Base-by-base conservation (phyloP, 2,888 invertebrate genomes). In the Chouioia cunea region DNA sequence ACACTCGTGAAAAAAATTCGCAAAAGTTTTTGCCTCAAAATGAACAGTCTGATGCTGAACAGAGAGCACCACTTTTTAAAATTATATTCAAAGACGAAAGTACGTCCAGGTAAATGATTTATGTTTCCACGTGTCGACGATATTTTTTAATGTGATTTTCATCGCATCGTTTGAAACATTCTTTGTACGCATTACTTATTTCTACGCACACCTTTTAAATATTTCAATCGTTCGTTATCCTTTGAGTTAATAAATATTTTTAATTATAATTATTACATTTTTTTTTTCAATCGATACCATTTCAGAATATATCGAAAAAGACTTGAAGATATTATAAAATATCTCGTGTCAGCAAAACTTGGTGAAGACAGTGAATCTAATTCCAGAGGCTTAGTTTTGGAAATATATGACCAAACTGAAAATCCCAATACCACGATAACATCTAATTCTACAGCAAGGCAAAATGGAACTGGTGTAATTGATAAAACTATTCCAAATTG, bases 281-380 rank as follows among this genome's bases (percentile, higher is more conserved):
- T 36, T 36, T 36, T 1, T 27, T 6, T n/a, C n/a, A n/a, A 52
- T 20, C n/a, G 6, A 47, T 63, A 22, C n/a, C 15, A 36, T 36
- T 54, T 46, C 47, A 64, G 64, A 54, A 64, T 54, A 54, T 64
- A 64, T 64, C 27, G 47, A 15, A n/a, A 2, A 64, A 64, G 27
- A n/a, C 10, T 64, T 10, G 47, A 64, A 54, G 47, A 23, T 46
- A 47, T 64, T 23, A 54, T 52, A 23, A 64, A 64, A 14, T 53
- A 54, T 64, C 15, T 54, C 2, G 4, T 64, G 23, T 4, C 20
- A 6, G 16, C 46, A 46, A 8, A 64, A 23, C 16, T 50, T 18
- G 44, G 23, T 56, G 27, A 56, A 12, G 36, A 36, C 1, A 36
- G 6, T 36, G 36, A 36, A 36, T 36, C 36, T 36, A 10, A 36